These are phyloP conservation scores for Acropora yongei DNA, from an alignment of 64 coral and sea anemone genomes.

Conservation along the genomic window DNA sequence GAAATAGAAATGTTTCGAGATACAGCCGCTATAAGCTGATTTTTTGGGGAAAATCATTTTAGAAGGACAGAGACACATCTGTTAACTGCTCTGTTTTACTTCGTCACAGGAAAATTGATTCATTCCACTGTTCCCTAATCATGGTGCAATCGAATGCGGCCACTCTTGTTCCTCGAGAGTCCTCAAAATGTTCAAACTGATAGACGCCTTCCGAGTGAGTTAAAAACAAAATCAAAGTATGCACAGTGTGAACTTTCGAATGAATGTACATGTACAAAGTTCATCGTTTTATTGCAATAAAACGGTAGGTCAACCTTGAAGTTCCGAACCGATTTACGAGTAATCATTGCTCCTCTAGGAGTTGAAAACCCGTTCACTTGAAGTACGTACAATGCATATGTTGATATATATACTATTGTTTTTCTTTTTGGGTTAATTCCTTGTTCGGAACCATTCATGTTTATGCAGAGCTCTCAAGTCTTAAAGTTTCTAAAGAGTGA, in stretches of 20 bases:
- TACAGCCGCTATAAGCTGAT: too few relatives aligned
- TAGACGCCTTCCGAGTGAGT: constrained; percentile 74
- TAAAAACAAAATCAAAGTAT: not conserved
- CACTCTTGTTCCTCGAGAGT: constrained; percentile 58
- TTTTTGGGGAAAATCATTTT: not conserved
- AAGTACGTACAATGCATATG: too few relatives aligned
- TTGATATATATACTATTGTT: too few relatives aligned
- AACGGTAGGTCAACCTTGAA: too few relatives aligned
- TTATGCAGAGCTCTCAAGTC: too few relatives aligned
- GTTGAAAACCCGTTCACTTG: too few relatives aligned
- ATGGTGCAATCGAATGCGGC: constrained; percentile 36
- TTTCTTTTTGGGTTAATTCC: too few relatives aligned
- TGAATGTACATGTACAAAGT: not conserved
- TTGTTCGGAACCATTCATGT: too few relatives aligned
- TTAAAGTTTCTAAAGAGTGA: too few relatives aligned
- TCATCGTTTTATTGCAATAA: too few relatives aligned
- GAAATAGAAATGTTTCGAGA: not conserved
- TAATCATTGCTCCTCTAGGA: too few relatives aligned
- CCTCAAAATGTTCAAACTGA: constrained; percentile 48
- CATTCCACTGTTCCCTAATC: constrained; percentile 65
- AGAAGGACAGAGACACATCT: not conserved
- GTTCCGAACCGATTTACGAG: too few relatives aligned
- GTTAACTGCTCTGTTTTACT: constrained; percentile 5
- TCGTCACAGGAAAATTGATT: constrained; percentile 63
- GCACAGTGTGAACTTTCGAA: not conserved